These are phyloP conservation scores for Marasmarcha lunaedactyla DNA, from an alignment of 2,888 invertebrate genomes.

Conservation along the genomic window DNA sequence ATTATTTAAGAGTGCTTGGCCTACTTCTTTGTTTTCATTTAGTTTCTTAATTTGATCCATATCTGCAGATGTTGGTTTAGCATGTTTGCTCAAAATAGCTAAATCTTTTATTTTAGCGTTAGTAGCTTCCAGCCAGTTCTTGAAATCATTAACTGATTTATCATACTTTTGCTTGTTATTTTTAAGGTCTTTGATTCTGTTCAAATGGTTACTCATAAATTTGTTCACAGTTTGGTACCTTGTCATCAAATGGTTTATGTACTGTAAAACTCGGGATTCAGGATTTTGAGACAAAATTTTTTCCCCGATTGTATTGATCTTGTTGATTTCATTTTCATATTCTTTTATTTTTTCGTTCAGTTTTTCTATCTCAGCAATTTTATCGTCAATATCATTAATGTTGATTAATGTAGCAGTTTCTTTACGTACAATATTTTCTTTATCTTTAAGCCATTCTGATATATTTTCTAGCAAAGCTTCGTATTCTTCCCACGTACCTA, in stretches of 20 bases:
- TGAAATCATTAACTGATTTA: constrained; percentile 75
- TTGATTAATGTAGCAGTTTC: constrained; percentile 81
- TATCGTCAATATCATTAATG: constrained; percentile 75
- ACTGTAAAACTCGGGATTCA: constrained; percentile 85
- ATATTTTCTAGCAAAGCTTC: constrained; percentile 81
- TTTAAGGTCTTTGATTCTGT: constrained; percentile 78
- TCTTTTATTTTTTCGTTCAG: constrained; percentile 74
- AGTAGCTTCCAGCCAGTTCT: constrained; percentile 83
- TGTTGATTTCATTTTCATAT: constrained; percentile 75
- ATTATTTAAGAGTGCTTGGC: constrained; percentile 81
- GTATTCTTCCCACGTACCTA: constrained; percentile 84
- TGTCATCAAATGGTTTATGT: constrained; percentile 80
- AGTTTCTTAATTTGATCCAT: constrained; percentile 81
- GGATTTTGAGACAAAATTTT: constrained; percentile 81
- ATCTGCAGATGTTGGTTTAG: constrained; percentile 81
- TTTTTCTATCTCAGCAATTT: constrained; percentile 74
- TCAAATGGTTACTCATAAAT: constrained; percentile 76
- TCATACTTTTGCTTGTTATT: constrained; percentile 78
- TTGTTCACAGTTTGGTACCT: constrained; percentile 82
- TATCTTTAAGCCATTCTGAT: constrained; percentile 81
- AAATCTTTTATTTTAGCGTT: constrained; percentile 80
- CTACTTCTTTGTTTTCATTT: constrained; percentile 80
- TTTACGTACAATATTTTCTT: constrained; percentile 79
- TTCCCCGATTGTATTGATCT: constrained; percentile 76
- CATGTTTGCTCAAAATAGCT: constrained; percentile 78